Evolutionary conservation across 2,113 vertebrate species (phyloP).

Genomic region (Desmodus rotundus): DNA sequence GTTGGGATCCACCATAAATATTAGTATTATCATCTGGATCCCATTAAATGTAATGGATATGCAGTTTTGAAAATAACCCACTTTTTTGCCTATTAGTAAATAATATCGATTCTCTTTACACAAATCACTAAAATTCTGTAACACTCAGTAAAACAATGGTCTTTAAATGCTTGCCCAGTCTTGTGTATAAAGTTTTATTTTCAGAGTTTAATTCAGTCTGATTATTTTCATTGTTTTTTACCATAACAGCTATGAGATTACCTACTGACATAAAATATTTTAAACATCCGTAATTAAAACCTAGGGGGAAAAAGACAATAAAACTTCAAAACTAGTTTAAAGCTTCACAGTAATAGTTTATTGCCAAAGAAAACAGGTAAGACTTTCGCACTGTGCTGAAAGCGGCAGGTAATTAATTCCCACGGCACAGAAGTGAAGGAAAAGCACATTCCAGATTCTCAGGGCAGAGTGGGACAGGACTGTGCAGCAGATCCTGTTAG

Average conservation of each 20-base stretch:
- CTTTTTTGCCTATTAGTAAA: constrained; percentile 54
- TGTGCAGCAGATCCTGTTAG: background rate
- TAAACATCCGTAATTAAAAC: constrained; percentile 67
- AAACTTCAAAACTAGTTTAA: constrained; percentile 61
- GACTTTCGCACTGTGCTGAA: constrained; percentile 45
- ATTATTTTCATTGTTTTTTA: constrained; percentile 56
- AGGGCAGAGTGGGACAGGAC: background rate
- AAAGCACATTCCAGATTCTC: constrained; percentile 50
- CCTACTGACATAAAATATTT: constrained; percentile 47
- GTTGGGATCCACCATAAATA: constrained; percentile 28
- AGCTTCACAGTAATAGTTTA: constrained; percentile 42
- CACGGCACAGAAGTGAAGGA: background rate
- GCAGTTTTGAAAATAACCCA: constrained; percentile 46
- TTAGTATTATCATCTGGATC: constrained; percentile 44
- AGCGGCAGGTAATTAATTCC: constrained; percentile 63
- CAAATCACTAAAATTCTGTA: constrained; percentile 53
- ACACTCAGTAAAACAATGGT: constrained; percentile 62
- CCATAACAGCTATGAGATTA: constrained; percentile 52
- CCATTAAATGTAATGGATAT: constrained; percentile 31
- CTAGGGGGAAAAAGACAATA: constrained; percentile 59
- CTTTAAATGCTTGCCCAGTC: constrained; percentile 36
- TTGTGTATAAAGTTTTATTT: constrained; percentile 50
- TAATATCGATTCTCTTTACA: constrained; percentile 53
- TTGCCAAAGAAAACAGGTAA: constrained; percentile 64
- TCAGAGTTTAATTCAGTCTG: constrained; percentile 47